Conservation (phyloP, 2,113 vertebrate species). For the Cathartes aura region DNA sequence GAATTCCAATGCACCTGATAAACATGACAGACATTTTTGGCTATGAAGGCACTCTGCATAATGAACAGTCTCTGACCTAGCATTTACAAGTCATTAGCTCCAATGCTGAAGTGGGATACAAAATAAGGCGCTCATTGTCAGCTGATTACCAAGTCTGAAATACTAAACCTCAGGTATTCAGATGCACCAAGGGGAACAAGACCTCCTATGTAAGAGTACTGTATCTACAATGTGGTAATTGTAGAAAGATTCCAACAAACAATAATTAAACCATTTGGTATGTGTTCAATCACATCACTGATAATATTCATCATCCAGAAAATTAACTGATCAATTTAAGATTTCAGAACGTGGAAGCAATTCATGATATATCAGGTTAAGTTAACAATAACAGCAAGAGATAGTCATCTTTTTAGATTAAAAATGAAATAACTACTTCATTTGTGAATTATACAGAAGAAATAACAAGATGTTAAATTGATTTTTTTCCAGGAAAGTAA, state of each 20-base stretch:
- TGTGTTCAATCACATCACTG: constrained; percentile 13
- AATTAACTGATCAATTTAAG: background rate
- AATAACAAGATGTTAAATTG: background rate
- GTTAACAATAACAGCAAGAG: background rate
- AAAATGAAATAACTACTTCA: background rate
- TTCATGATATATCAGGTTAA: background rate
- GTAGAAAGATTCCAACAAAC: constrained; percentile 49
- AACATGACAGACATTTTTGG: constrained; percentile 8
- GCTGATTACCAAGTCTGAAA: constrained; percentile 69
- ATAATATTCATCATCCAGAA: background rate
- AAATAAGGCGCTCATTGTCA: constrained; percentile 72
- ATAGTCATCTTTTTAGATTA: background rate
- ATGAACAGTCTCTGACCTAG: constrained; percentile 25
- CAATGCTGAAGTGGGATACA: constrained; percentile 20
- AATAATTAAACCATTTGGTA: constrained; percentile 43
- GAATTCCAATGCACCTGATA: background rate
- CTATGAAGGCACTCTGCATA: constrained; percentile 5
- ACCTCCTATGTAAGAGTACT: constrained; percentile 48
- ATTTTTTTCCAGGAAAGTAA: background rate
- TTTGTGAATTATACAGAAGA: background rate
- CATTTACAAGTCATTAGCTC: constrained; percentile 64
- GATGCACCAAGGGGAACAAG: constrained; percentile 48
- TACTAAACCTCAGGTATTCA: constrained; percentile 69
- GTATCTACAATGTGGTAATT: constrained; percentile 41
- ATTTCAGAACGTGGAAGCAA: background rate